Base-by-base conservation (phyloP, 2,888 invertebrate genomes). In the Eilema sororculum region DNA sequence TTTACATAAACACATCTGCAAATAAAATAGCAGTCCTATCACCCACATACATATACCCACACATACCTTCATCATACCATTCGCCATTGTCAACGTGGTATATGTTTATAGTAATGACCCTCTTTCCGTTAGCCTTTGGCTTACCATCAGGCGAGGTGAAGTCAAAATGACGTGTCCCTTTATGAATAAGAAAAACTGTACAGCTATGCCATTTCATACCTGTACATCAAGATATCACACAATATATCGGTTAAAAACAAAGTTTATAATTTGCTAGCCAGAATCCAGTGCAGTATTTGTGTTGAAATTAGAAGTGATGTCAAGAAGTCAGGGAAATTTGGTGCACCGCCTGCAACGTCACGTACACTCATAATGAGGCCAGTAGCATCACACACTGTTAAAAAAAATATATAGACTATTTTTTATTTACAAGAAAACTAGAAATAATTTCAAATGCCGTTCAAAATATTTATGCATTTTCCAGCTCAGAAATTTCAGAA, bases 291-390 rank as follows among this genome's bases (percentile, higher is more conserved):
- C 8, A 62, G 56, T 24, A 13, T 22, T 63, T 68, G 33, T 41
- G 63, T 57, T 30, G 28, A 10, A 3, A 46, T 63, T 30, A 64
- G 10, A 61, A 68, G 68, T 37, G 41, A 28, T 25, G 41, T 64
- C 25, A 58, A 63, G 57, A 41, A 16, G 57, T 63, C 59, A 59
- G 58, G 64, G 24, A 52, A 69, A 69, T 65, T 65, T 65, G 28
- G 28, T 46, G 64, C 59, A 64, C 24, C 52, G 5, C 46, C 64
- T 59, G 69, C 64, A 58, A 22, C 46, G 65, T 69, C 69, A 64
- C 69, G 69, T 65, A 60, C 46, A 13, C 58, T 65, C 46, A 69
- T 69, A 69, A 69, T 65, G 69, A 65, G 69, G 64, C 60, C 59
- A 41, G 59, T 37, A 9, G n/a, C 59, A 37, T 63, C 6, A 30